phyloP scores from a whole-genome alignment of 1,140 invertebrate species.

The Macrostomum lignano region DNA sequence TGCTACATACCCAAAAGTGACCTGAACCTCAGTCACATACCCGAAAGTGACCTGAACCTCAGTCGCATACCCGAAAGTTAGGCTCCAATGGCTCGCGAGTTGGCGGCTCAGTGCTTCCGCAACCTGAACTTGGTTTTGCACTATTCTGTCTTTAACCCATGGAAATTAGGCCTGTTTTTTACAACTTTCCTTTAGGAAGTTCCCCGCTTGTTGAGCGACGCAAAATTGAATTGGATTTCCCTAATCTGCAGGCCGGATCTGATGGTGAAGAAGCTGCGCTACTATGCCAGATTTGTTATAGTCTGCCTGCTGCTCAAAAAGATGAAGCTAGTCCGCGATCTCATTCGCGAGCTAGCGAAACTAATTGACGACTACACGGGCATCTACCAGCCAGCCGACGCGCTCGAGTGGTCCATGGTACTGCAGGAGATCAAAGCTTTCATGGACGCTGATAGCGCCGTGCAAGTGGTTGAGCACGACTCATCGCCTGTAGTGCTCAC shows the following conservation, averaged over 20 bases:
- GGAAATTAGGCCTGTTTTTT: too few species aligned
- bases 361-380: slow-evolving; percentile 56
- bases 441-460: slow-evolving; percentile 60
- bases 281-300: slow-evolving; percentile 81
- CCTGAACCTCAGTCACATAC: too few species aligned
- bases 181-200: too few species aligned
- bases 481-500: slow-evolving; percentile 46
- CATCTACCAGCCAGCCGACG: slow-evolving; percentile 78
- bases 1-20: too few species aligned
- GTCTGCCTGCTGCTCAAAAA: slow-evolving; percentile 73
- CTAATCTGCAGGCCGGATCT: slow-evolving; percentile 1
- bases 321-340: slow-evolving; percentile 65
- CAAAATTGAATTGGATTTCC: not conserved
- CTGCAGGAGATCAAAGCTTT: slow-evolving; percentile 76
- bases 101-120: too few species aligned
- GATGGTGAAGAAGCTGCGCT: slow-evolving; percentile 64
- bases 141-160: too few species aligned
- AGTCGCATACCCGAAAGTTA: too few species aligned
- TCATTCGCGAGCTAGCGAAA: slow-evolving; percentile 63
- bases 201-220: not conserved
- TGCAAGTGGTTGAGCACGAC: slow-evolving; percentile 56
- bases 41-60: too few species aligned
- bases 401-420: slow-evolving; percentile 74
- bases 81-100: too few species aligned
- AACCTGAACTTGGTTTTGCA: too few species aligned